Evolutionary conservation across 2,888 invertebrate genomes (phyloP), one percentile per base, ranked within the genome.

Genomic region (Schizaphis graminum): DNA sequence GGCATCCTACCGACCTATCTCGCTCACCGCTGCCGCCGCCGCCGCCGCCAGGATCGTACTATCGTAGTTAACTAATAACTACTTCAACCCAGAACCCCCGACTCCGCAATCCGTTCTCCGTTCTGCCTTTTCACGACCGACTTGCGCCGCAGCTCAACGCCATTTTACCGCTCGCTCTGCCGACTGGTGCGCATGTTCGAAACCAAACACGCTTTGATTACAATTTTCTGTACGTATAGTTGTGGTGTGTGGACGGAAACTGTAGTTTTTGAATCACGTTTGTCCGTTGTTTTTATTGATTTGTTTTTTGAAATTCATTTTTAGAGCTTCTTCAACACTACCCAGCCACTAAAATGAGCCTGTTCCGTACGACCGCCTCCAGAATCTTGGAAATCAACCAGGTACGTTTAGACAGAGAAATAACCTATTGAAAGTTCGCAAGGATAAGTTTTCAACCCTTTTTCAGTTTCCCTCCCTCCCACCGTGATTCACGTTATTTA

Each of bases 331-430:
- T 35, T 21, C 77, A 21, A 77, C 77, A 35, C 21, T 35, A 8
- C 28, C 56, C 57, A 49, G 35, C 41, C 77, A n/a, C 35, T 0
- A 96, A 96, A 96, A 97, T 97, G 97, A 97, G 97, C 96, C 96
- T 97, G 95, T 97, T 97, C 96, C 97, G 97, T 96, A 96, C 97
- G 96, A 96, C 97, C 95, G 96, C 97, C 95, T 96, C 96, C 95
- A 97, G 96, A 96, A 96, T 97, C 95, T 96, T 96, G 95, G 97
- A 97, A 96, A 96, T 96, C 96, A 97, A 97, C 57, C 95, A 95
- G 95, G 95, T 95, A 95, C 94, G 91, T 84, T 10, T 16, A 13
- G 4, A 41, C 28, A 16, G n/a, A 8, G 21, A 11, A 35, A 24
- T 47, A 47, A 10, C 67, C 24, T 44, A 26, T 47, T 16, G 16